These are phyloP conservation scores for Pogonomyrmex californicus DNA, from an alignment of 1,140 invertebrate species.

Conservation along the genomic window DNA sequence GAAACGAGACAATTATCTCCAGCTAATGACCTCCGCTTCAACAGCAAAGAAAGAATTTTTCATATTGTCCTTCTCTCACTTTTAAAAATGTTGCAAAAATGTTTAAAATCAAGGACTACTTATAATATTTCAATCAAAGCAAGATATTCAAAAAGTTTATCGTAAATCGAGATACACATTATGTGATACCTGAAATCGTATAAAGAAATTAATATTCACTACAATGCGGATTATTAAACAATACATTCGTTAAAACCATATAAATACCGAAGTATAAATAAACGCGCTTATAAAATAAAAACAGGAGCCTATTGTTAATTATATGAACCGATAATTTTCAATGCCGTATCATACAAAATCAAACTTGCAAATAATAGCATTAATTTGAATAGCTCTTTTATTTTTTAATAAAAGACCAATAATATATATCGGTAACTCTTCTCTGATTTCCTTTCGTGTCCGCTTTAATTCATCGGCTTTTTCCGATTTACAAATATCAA, in stretches of 20 bases:
- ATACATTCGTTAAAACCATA: too few species aligned
- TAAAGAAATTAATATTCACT: conserved; percentile 22
- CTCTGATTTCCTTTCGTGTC: background rate
- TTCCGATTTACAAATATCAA: background rate
- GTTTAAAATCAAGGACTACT: background rate
- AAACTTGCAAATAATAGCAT: conserved; percentile 1
- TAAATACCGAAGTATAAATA: conserved; percentile 7
- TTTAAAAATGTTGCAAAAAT: background rate
- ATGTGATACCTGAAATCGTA: background rate
- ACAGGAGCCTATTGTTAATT: background rate
- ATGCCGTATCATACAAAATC: background rate
- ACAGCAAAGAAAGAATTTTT: background rate
- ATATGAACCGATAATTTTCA: too few species aligned
- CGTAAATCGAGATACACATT: background rate
- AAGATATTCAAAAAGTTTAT: background rate
- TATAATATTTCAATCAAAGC: conserved; percentile 7
- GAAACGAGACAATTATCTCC: conserved; percentile 53
- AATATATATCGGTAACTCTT: background rate
- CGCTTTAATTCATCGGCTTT: background rate
- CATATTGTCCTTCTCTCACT: background rate
- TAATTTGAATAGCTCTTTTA: background rate
- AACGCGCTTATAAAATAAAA: background rate
- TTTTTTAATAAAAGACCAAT: background rate
- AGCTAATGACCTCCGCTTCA: background rate
- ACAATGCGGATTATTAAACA: conserved; percentile 19